Conservation (phyloP, 2,888 invertebrate genomes). For the Oscheius myriophilus region DNA sequence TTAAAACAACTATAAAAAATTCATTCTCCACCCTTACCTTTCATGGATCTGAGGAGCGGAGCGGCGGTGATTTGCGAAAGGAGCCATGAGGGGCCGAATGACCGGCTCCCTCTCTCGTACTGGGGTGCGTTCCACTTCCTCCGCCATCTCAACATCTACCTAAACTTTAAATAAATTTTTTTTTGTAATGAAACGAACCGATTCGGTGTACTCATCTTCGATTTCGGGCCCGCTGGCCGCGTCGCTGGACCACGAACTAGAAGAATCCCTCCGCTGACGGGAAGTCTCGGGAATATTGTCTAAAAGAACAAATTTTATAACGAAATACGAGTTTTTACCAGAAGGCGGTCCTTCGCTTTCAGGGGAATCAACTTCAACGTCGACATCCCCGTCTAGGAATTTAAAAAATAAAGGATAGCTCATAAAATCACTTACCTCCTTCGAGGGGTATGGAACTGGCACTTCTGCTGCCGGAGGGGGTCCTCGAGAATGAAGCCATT, state of each 20-base stretch:
- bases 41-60: no score
- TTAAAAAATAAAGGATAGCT: no score
- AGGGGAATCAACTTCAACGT: constrained; percentile 12
- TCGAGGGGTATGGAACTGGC: not conserved
- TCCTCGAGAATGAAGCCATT: no score
- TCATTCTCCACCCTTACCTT: not conserved
- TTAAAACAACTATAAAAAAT: not conserved
- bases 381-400: constrained; percentile 7
- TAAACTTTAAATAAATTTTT: not conserved
- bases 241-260: constrained; percentile 5
- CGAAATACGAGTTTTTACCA: not conserved
- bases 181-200: not conserved
- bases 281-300: constrained; percentile 11
- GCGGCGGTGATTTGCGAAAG: no score
- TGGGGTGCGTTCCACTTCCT: constrained; percentile 5
- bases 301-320: constrained; percentile 3
- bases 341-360: constrained; percentile 5
- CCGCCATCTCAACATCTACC: not conserved
- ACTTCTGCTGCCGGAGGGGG: no score
- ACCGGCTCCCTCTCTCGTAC: constrained; percentile 13
- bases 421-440: constrained; percentile 5
- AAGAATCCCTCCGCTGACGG: constrained; percentile 7
- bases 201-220: constrained; percentile 13
- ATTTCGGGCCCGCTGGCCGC: constrained; percentile 2
- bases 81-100: not conserved